Conservation (phyloP, 1,140 invertebrate species). For the Tetraneura akinire region DNA sequence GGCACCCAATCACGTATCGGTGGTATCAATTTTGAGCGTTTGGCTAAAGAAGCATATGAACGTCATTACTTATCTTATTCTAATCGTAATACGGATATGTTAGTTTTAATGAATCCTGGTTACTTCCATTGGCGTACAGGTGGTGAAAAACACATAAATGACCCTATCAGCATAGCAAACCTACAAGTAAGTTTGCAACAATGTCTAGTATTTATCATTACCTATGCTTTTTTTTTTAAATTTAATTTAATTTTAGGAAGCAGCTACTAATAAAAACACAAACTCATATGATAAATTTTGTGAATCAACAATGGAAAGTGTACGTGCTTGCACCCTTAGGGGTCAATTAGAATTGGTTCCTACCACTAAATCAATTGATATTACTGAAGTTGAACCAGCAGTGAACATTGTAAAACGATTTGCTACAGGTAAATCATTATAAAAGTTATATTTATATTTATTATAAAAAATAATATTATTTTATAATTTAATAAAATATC, state of each 20-base stretch:
- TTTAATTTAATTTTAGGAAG: constrained; percentile 66
- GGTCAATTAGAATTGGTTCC: constrained; percentile 88
- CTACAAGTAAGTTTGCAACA: constrained; percentile 67
- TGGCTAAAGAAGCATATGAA: constrained; percentile 85
- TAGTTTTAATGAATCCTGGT: constrained; percentile 90
- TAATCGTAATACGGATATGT: constrained; percentile 69
- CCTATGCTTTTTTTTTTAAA: neutral
- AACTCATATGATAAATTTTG: constrained; percentile 86
- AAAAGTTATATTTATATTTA: neutral
- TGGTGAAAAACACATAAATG: constrained; percentile 97
- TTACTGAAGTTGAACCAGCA: constrained; percentile 89
- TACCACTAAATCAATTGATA: constrained; percentile 73
- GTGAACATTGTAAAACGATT: constrained; percentile 94
- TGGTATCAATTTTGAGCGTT: constrained; percentile 85
- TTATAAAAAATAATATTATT: constrained; percentile 21
- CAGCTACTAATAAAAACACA: constrained; percentile 77
- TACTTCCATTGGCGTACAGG: constrained; percentile 95
- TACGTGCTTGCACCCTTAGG: constrained; percentile 84
- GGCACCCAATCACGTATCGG: constrained; percentile 94
- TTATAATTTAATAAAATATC: constrained; percentile 30
- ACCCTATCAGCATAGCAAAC: constrained; percentile 89
- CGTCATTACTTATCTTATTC: constrained; percentile 81
- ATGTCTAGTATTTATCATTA: neutral
- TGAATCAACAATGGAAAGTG: constrained; percentile 84
- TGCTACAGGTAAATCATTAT: constrained; percentile 62